phyloP scores from a whole-genome alignment of 2,113 vertebrate genomes.

The Rissa tridactyla region DNA sequence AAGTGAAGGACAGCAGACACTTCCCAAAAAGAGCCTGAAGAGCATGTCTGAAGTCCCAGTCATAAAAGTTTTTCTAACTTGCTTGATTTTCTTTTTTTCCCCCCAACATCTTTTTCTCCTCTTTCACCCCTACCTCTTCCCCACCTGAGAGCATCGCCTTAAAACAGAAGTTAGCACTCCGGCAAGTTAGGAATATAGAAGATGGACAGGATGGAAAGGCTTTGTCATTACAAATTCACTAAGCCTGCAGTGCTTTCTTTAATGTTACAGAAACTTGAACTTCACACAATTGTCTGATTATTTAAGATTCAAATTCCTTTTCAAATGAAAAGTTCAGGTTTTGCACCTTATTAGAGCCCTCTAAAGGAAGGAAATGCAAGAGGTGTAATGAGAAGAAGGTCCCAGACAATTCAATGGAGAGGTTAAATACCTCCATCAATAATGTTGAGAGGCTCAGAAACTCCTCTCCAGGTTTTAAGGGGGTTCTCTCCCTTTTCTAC shows the following conservation, averaged over 20 bases:
- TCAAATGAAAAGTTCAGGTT: background rate
- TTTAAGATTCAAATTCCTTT: background rate
- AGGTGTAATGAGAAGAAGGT: background rate
- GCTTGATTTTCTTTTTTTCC: fast-evolving
- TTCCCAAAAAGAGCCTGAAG: background rate
- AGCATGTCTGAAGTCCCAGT: background rate
- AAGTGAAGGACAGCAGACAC: background rate
- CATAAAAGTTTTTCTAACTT: background rate
- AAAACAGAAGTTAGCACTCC: background rate
- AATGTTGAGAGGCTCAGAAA: background rate
- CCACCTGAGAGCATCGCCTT: background rate
- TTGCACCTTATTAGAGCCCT: background rate
- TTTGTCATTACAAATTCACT: background rate
- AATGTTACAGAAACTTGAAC: background rate
- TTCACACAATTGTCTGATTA: background rate
- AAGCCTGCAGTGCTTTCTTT: background rate
- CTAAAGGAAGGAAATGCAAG: background rate
- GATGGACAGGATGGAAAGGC: background rate
- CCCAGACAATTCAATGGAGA: background rate
- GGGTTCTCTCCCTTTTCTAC: background rate
- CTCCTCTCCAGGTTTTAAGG: background rate
- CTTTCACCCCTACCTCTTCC: background rate
- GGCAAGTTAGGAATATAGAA: background rate
- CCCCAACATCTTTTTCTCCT: background rate
- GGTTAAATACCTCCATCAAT: background rate